Conservation (phyloP, 2,113 vertebrate genomes). For the Elaphurus davidianus region DNA sequence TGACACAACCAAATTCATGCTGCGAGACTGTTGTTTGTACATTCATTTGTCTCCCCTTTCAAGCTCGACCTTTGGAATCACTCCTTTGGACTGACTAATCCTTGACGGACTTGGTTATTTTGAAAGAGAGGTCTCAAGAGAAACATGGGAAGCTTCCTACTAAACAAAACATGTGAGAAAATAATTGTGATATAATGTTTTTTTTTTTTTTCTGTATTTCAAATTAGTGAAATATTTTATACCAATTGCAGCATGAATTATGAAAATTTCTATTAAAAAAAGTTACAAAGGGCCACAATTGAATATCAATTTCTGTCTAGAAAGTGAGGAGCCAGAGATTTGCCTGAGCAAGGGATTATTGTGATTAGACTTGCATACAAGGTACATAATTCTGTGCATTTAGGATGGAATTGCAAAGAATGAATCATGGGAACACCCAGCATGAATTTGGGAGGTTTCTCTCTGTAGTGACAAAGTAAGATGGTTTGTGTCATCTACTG, state of each 20-base stretch:
- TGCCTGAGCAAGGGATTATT: neutral
- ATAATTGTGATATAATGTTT: neutral
- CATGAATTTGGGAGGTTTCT: neutral
- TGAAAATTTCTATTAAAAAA: neutral
- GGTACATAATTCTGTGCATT: neutral
- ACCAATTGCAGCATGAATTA: neutral
- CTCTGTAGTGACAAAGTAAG: neutral
- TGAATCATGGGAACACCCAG: neutral
- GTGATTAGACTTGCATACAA: neutral
- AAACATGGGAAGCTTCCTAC: neutral
- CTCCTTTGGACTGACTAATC: neutral
- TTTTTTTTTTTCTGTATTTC: neutral
- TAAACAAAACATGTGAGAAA: neutral
- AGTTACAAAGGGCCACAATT: neutral
- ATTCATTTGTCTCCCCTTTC: neutral
- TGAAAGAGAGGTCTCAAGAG: neutral
- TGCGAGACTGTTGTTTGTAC: neutral
- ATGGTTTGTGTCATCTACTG: neutral
- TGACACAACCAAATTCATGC: neutral
- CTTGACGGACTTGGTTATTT: neutral
- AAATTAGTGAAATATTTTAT: neutral
- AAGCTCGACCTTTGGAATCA: neutral
- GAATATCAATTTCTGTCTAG: neutral
- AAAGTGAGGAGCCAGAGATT: neutral
- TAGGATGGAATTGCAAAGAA: neutral